Percentiles rank a stretch among this genome's conserved stretches.
Evolutionary conservation across 2,888 invertebrate species (phyloP).

Genomic region (Cyrtodaria siliqua): DNA sequence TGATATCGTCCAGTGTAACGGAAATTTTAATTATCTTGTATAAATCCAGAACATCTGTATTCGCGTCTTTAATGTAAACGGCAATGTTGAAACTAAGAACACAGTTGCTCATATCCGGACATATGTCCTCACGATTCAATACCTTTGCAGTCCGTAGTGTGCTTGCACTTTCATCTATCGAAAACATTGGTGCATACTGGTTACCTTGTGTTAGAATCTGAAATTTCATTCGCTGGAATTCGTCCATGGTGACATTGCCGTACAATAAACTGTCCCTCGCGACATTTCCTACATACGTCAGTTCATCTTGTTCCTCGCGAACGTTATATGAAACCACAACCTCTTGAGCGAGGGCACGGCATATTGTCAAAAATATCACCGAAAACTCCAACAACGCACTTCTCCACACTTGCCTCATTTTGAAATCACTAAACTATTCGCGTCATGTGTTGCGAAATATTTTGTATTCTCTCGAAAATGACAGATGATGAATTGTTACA

Average conservation of each 20-base stretch:
- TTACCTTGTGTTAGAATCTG: constrained; percentile 71
- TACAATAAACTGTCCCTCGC: constrained; percentile 72
- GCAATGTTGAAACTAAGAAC: constrained; percentile 74
- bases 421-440: too few relatives aligned
- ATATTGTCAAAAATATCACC: background rate
- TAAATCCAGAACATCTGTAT: constrained; percentile 65
- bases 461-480: too few relatives aligned
- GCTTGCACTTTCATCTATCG: constrained; percentile 75
- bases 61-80: constrained; percentile 69
- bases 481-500: too few relatives aligned
- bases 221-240: constrained; percentile 72
- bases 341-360: constrained; percentile 53
- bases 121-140: constrained; percentile 77
- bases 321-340: constrained; percentile 52
- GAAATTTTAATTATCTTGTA: constrained; percentile 74
- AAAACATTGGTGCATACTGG: constrained; percentile 70
- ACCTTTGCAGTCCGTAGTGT: constrained; percentile 70
- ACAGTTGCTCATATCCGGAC: constrained; percentile 67
- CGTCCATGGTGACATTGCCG: constrained; percentile 66
- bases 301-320: constrained; percentile 83
- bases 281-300: constrained; percentile 88
- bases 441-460: too few relatives aligned
- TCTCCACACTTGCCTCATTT: too few relatives aligned
- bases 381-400: background rate
- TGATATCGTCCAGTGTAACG: constrained; percentile 71